phyloP scores from a whole-genome alignment of 2,888 invertebrate species.

The Apodemia duryi region DNA sequence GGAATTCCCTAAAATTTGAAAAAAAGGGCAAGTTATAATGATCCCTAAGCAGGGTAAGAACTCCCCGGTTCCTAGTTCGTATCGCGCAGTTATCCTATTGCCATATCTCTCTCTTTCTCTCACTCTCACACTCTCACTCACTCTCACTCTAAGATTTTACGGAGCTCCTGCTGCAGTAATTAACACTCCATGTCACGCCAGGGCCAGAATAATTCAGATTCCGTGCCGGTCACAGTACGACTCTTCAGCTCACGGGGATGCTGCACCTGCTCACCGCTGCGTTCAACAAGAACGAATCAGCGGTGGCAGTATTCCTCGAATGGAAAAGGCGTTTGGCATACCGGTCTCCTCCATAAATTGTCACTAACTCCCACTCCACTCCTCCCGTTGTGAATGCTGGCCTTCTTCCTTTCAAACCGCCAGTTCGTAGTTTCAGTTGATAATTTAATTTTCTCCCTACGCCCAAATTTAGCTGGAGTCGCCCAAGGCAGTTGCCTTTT shows the following conservation, averaged over 20 bases:
- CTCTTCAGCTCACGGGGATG: constrained; percentile 35
- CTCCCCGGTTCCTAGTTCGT: constrained; percentile 27
- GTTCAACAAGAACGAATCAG: too few species aligned
- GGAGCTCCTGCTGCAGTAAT: too few species aligned
- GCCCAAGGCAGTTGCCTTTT: too few species aligned
- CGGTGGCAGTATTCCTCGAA: too few species aligned
- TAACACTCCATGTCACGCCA: too few species aligned
- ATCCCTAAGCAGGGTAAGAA: constrained; percentile 34
- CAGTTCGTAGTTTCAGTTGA: background rate
- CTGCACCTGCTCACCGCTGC: too few species aligned
- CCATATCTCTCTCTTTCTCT: too few species aligned
- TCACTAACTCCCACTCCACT: background rate
- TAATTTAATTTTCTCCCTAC: too few species aligned
- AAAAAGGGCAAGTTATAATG: constrained; percentile 27
- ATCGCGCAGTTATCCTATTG: background rate
- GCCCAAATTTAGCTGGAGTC: too few species aligned
- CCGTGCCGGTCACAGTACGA: constrained; percentile 30
- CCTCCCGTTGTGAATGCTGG: background rate
- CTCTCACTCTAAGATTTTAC: too few species aligned
- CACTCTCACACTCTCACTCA: too few species aligned
- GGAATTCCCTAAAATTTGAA: constrained; percentile 29
- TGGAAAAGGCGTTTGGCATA: constrained; percentile 32
- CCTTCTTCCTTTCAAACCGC: background rate
- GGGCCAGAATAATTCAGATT: too few species aligned
- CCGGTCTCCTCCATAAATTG: constrained; percentile 27